Evolutionary conservation across 1,140 invertebrate genomes (phyloP), one percentile per base, ranked within the genome.

Genomic region (Protaetia brevitarsis): DNA sequence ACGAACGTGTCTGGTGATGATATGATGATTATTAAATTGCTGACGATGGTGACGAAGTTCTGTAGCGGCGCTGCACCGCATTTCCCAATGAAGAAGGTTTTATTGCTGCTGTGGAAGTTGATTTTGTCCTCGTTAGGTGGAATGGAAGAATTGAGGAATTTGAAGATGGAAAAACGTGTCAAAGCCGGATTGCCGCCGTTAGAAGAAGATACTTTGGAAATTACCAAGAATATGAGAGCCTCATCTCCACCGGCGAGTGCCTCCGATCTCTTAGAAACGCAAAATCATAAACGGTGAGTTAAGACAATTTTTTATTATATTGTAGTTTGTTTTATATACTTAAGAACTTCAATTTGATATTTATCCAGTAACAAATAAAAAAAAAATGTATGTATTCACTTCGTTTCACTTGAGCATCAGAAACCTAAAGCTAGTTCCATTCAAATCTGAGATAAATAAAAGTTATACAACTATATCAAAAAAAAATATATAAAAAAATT

Each of bases 51-150:
- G 5, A 96, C 94, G 16, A 86, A 89, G 70, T 96, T 98, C 77
- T 98, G 96, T 80, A 95, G 93, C 74, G 95, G 95, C 0, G 88
- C 90, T 36, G 92, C 94, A 8, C 93, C 95, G 45, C 94, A 97
- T 82, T 98, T 97, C 82, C 96, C 96, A 11, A 97, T 98, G 87
- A 98, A 97, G 78, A 99, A 99, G 83, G 92, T 98, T 61, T 81
- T 99, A 26, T 80, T 99, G n/a, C 79, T 99, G 1, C 77, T 99
- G 10, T 99, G 97, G 97, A 99, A 99, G 83, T 86, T 95, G 2
- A 87, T 97, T 45, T 80, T 99, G 59, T 85, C 96, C 1, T 91
- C 93, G 8, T 81, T 98, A 16, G 96, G 96, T 21, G 96, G 95
- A 10, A 93, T 94, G 67, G 87, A 90, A 65, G 87, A 89, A 29